Conservation (phyloP, 2,113 vertebrate species). For the Nerophis lumbriciformis region DNA sequence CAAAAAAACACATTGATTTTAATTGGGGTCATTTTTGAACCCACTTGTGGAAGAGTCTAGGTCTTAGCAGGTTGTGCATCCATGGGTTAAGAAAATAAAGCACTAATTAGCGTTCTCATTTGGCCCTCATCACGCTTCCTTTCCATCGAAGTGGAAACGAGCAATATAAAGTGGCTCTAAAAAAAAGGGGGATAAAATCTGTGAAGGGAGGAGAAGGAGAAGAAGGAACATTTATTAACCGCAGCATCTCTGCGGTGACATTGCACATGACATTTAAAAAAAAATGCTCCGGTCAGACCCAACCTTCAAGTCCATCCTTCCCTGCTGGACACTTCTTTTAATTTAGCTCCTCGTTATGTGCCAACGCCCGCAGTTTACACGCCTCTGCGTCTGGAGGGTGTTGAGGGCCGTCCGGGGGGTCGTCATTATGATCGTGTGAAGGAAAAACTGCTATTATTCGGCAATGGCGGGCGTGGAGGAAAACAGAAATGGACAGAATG, state of each 20-base stretch:
- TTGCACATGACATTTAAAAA: conserved; percentile 12
- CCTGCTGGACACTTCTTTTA: conserved; percentile 22
- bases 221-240: not conserved
- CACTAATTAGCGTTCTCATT: not conserved
- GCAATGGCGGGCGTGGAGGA: not conserved
- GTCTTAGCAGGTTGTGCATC: too few relatives aligned
- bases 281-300: conserved; percentile 16
- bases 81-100: not conserved
- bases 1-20: too few relatives aligned
- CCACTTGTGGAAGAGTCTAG: too few relatives aligned
- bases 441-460: not conserved
- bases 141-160: conserved; percentile 4
- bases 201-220: conserved; percentile 13
- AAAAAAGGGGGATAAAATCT: conserved; percentile 15
- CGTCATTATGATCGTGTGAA: conserved; percentile 19
- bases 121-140: not conserved
- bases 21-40: too few relatives aligned
- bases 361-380: not conserved
- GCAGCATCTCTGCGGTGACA: conserved; percentile 1
- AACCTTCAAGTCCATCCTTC: conserved; percentile 10
- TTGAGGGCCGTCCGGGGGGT: conserved; percentile 4
- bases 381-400: conserved; percentile 13
- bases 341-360: conserved; percentile 36
- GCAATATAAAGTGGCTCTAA: conserved; percentile 4
- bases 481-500: conserved; percentile 10